These are phyloP conservation scores for Amorpha juglandis DNA, from an alignment of 2,888 invertebrate species.

Conservation along the genomic window DNA sequence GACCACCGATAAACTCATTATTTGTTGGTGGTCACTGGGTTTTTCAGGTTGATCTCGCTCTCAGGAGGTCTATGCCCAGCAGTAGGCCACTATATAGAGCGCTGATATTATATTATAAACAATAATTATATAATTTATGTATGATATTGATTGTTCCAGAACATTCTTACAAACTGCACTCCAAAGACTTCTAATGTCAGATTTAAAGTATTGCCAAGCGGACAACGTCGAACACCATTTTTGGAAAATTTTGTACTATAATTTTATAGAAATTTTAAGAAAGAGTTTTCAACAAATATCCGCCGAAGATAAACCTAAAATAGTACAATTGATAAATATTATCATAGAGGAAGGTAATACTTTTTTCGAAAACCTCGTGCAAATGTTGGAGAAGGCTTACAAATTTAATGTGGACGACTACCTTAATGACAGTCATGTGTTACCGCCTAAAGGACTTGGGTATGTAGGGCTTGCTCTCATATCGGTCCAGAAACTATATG, in stretches of 20 bases:
- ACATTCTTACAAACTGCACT: slow-evolving; percentile 88
- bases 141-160: slow-evolving; percentile 49
- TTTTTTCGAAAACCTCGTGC: slow-evolving; percentile 91
- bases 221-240: slow-evolving; percentile 95
- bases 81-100: too few relatives aligned
- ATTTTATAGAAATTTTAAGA: slow-evolving; percentile 92
- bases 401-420: slow-evolving; percentile 88
- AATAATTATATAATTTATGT: too few relatives aligned
- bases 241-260: slow-evolving; percentile 96
- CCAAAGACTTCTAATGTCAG: slow-evolving; percentile 87
- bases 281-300: slow-evolving; percentile 86
- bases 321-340: slow-evolving; percentile 86
- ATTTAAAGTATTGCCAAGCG: slow-evolving; percentile 93
- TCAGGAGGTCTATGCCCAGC: slow-evolving; percentile 44
- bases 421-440: slow-evolving; percentile 83
- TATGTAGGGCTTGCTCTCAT: slow-evolving; percentile 90
- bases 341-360: slow-evolving; percentile 91
- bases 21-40: too few relatives aligned
- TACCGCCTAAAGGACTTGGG: slow-evolving; percentile 86
- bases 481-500: slow-evolving; percentile 93
- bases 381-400: slow-evolving; percentile 89
- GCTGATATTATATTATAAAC: too few relatives aligned
- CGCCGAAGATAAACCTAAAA: slow-evolving; percentile 86
- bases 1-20: too few relatives aligned
- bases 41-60: too few relatives aligned